phyloP scores from a whole-genome alignment of 2,113 vertebrate species.

The Neodontobutis hainanensis region DNA sequence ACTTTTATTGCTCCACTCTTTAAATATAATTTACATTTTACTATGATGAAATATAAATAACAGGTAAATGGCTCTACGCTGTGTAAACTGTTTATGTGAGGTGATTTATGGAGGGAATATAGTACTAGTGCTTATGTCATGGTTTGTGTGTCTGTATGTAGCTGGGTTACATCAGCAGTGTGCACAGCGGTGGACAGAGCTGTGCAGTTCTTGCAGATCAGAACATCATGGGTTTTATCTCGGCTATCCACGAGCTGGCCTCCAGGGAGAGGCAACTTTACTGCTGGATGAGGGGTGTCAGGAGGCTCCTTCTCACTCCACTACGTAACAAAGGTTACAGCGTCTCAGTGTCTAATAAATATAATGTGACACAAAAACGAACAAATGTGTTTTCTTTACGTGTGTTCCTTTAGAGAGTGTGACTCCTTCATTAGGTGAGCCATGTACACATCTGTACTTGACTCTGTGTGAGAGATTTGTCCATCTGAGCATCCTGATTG shows the following conservation, averaged over 20 bases:
- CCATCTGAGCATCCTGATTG: constrained; percentile 87
- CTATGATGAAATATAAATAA: background rate
- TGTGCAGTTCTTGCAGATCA: constrained; percentile 86
- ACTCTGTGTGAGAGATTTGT: constrained; percentile 86
- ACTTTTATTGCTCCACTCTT: constrained; percentile 4
- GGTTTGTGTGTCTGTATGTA: constrained; percentile 53
- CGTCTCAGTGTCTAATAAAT: background rate
- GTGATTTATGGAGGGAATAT: too few species aligned
- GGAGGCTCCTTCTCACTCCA: constrained; percentile 86
- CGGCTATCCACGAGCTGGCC: constrained; percentile 90
- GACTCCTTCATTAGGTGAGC: constrained; percentile 68
- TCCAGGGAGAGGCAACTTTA: constrained; percentile 89
- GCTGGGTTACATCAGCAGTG: constrained; percentile 89
- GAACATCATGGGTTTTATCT: constrained; percentile 92
- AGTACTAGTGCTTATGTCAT: background rate
- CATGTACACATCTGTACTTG: constrained; percentile 84
- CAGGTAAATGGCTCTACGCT: too few species aligned
- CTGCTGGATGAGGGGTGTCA: constrained; percentile 83
- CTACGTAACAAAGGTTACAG: constrained; percentile 85
- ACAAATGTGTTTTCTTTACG: background rate
- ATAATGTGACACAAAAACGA: background rate
- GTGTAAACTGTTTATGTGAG: too few species aligned
- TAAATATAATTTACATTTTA: background rate
- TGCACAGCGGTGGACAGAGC: constrained; percentile 85
- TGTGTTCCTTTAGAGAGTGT: constrained; percentile 79